Percentiles rank a stretch among this genome's conserved stretches.
Conservation (phyloP, 2,797 vertebrate genomes). For the Champsocephalus esox region DNA sequence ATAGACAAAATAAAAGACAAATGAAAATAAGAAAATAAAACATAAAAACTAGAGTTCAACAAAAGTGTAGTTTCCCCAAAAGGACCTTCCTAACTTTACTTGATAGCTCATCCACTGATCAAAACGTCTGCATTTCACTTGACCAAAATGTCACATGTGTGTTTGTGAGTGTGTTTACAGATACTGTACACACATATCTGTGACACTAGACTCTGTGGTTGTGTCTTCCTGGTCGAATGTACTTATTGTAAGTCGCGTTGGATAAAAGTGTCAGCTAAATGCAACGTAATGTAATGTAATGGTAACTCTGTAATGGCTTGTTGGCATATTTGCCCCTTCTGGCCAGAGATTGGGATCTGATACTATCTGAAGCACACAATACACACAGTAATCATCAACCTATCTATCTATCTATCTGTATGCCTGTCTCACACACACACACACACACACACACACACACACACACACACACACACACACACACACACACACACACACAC, state of each 20-base stretch:
- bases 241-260: no score
- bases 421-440: no score
- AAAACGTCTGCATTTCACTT: background rate
- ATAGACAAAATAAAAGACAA: background rate
- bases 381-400: no score
- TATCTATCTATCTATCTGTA: background rate
- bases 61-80: background rate
- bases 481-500: no score
- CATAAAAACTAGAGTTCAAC: background rate
- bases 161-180: background rate
- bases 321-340: conserved; percentile 44
- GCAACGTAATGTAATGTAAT: no score
- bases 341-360: conserved; percentile 44
- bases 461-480: no score
- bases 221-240: no score
- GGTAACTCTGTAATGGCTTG: conserved; percentile 37
- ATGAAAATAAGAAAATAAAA: background rate
- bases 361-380: conserved; percentile 23
- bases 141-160: background rate
- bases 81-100: conserved; percentile 19
- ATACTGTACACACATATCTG: background rate
- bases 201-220: conserved; percentile 18
- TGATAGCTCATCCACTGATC: conserved; percentile 13
- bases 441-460: no score
- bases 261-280: no score